Conservation (phyloP, 2,888 invertebrate genomes). For the Ormyrus thymus region DNA sequence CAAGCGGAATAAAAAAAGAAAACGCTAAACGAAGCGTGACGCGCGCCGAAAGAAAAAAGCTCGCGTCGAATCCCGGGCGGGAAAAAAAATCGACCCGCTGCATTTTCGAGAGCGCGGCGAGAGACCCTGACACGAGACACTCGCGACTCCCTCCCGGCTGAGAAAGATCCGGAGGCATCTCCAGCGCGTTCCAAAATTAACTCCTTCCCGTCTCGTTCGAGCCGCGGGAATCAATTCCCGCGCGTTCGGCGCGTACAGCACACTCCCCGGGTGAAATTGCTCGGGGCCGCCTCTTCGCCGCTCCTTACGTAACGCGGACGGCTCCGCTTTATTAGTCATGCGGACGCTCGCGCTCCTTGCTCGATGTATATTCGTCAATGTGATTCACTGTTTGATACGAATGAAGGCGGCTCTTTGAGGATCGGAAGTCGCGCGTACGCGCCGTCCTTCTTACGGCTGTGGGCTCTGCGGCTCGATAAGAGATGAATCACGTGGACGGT, state of each 20-base stretch:
- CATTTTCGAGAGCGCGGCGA: no score
- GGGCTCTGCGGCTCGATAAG: no score
- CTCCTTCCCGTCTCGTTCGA: neutral
- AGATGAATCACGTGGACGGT: neutral
- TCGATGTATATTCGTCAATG: conserved; percentile 57
- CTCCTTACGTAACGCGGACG: conserved; percentile 33
- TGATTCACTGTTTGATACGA: conserved; percentile 63
- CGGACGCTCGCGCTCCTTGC: conserved; percentile 58
- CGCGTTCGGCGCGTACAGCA: neutral
- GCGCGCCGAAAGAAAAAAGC: no score
- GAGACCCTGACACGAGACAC: neutral
- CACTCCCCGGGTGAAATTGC: conserved; percentile 16
- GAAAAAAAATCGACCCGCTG: no score
- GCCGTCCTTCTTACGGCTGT: no score
- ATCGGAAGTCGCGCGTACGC: no score
- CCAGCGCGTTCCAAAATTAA: conserved; percentile 37
- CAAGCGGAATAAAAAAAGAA: no score
- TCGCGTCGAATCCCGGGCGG: no score
- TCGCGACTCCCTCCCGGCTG: neutral
- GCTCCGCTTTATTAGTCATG: conserved; percentile 35
- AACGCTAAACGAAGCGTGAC: no score
- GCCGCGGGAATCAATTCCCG: conserved; percentile 40
- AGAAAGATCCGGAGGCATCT: neutral
- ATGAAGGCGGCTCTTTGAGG: conserved; percentile 56
- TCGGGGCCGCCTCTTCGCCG: neutral